phyloP scores from a whole-genome alignment of 2,797 vertebrate genomes.

The Acanthis flammea region DNA sequence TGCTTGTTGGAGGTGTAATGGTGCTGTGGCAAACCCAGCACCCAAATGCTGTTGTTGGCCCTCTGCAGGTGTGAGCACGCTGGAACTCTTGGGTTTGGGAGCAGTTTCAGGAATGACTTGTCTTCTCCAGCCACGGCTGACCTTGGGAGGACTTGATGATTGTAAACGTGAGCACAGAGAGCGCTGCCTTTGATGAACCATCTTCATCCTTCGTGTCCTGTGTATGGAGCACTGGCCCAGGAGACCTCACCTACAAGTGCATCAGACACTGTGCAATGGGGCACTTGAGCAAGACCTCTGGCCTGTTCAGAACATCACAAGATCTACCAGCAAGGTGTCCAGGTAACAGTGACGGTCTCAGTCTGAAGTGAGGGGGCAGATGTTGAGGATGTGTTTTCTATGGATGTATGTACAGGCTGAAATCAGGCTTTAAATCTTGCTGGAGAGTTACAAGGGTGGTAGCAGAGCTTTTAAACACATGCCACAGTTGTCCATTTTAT shows the following conservation, averaged over 20 bases:
- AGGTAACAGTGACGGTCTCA: not conserved
- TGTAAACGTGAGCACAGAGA: not conserved
- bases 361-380: not conserved
- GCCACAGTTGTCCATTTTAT: not conserved
- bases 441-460: not conserved
- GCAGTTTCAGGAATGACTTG: not conserved
- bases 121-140: not conserved
- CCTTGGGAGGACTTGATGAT: not conserved
- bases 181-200: fast-evolving
- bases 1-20: not conserved
- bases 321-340: not conserved
- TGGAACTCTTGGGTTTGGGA: not conserved
- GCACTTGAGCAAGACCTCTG: not conserved
- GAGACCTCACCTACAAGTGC: not conserved
- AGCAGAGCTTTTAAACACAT: fast-evolving
- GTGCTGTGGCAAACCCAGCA: not conserved
- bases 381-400: not conserved
- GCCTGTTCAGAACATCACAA: not conserved
- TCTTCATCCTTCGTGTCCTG: fast-evolving
- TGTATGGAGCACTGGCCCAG: not conserved
- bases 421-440: not conserved
- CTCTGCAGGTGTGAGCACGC: fast-evolving
- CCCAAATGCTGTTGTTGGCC: not conserved
- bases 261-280: not conserved
- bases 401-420: not conserved